These are phyloP conservation scores for Apis florea DNA, from an alignment of 1,140 invertebrate genomes.

Conservation along the genomic window DNA sequence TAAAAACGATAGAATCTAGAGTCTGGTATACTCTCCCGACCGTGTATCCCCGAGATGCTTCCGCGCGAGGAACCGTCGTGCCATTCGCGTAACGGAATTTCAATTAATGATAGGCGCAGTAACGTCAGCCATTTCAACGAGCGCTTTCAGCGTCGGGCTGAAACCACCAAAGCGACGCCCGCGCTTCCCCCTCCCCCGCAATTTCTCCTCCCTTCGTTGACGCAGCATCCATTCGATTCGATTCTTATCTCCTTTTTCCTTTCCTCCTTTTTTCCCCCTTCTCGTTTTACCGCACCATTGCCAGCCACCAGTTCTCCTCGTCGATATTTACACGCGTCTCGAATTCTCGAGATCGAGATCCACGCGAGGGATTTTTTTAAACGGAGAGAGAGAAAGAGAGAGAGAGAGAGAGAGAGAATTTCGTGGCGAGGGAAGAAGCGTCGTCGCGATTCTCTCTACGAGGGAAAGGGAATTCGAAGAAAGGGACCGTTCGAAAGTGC, in stretches of 20 bases:
- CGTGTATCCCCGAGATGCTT: conserved; percentile 1
- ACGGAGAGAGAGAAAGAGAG: background rate
- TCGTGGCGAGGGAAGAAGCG: too few species aligned
- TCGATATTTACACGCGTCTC: too few species aligned
- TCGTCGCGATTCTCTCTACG: background rate
- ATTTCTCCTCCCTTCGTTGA: background rate
- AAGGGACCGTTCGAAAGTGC: conserved; percentile 12
- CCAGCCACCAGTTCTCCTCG: too few species aligned
- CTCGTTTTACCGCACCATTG: too few species aligned
- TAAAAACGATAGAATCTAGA: conserved; percentile 48
- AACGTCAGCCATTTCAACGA: conserved; percentile 57
- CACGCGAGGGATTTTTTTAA: too few species aligned
- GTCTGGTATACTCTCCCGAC: conserved; percentile 8
- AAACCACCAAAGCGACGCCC: conserved; percentile 46
- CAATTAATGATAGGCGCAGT: conserved; percentile 50
- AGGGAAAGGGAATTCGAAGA: conserved; percentile 1
- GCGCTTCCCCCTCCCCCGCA: background rate
- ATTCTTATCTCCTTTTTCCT: too few species aligned
- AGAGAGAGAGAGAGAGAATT: background rate
- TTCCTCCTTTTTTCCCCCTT: too few species aligned
- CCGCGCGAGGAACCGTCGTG: background rate
- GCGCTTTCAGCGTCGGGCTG: conserved; percentile 43
- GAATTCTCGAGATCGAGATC: background rate
- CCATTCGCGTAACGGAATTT: conserved; percentile 56
- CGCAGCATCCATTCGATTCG: background rate